phyloP scores from a whole-genome alignment of 1,140 invertebrate species.

The Drosophila lacteicornis region DNA sequence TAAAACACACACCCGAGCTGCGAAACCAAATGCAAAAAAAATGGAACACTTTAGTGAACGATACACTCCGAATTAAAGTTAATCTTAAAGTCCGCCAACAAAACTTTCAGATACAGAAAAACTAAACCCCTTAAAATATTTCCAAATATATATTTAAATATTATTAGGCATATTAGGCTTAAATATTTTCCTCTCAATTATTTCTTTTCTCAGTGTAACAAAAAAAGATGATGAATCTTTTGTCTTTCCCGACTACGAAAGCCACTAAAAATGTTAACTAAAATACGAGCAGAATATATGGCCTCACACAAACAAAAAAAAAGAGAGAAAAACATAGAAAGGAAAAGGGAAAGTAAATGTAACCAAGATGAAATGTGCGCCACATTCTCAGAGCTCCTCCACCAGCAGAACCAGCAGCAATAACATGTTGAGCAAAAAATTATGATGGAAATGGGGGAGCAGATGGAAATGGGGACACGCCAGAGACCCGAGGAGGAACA shows the following conservation, averaged over 20 bases:
- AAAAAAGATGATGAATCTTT: slow-evolving; percentile 74
- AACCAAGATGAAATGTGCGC: slow-evolving; percentile 67
- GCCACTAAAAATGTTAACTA: slow-evolving; percentile 69
- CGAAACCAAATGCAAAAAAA: slow-evolving; percentile 5
- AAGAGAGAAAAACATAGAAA: background rate
- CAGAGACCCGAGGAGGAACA: slow-evolving; percentile 1
- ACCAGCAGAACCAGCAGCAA: slow-evolving; percentile 30
- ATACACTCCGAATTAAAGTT: slow-evolving; percentile 35
- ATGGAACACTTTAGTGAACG: slow-evolving; percentile 15
- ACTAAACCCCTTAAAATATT: background rate
- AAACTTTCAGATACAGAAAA: slow-evolving; percentile 8
- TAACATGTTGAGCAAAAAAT: slow-evolving; percentile 60
- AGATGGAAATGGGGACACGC: slow-evolving; percentile 44
- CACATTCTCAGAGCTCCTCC: slow-evolving; percentile 15
- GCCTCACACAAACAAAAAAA: slow-evolving; percentile 27
- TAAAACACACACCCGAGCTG: slow-evolving; percentile 5
- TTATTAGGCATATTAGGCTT: background rate
- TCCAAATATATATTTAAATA: too few relatives aligned
- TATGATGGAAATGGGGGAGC: slow-evolving; percentile 52
- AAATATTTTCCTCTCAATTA: background rate
- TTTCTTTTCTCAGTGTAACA: background rate
- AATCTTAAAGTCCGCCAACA: slow-evolving; percentile 23
- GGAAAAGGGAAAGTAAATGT: slow-evolving; percentile 66
- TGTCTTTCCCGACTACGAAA: slow-evolving; percentile 50
- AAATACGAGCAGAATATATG: slow-evolving; percentile 53